Percentiles rank a stretch among this genome's conserved stretches.
phyloP scores from a whole-genome alignment of 2,888 invertebrate species.

The Dryadula phaetusa region DNA sequence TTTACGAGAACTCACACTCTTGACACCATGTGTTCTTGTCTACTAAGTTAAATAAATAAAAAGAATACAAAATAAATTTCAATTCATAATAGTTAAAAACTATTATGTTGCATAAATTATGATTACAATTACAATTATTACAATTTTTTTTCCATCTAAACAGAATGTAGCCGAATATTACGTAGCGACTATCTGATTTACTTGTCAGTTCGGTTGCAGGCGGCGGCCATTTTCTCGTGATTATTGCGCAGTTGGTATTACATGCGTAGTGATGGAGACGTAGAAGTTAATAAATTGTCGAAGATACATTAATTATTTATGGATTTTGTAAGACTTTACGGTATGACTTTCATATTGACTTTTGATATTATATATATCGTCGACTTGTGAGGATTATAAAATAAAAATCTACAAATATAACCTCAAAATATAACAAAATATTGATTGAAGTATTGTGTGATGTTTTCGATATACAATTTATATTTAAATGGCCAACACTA shows the following conservation, averaged over 20 bases:
- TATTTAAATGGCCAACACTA: not conserved
- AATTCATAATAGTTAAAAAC: not conserved
- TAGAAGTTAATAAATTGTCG: not conserved
- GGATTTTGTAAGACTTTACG: not conserved
- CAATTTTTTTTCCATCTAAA: not conserved
- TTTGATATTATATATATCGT: not conserved
- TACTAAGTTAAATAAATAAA: no score
- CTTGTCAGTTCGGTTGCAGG: not conserved
- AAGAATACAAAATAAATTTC: no score
- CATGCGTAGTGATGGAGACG: not conserved
- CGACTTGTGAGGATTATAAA: not conserved
- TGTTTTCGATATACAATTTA: not conserved
- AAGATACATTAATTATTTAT: not conserved
- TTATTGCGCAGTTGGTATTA: slow-evolving; percentile 33
- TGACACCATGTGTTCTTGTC: no score
- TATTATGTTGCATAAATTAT: not conserved
- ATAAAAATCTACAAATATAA: not conserved
- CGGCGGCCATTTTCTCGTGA: slow-evolving; percentile 43
- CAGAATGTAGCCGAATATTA: not conserved
- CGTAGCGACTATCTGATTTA: slow-evolving; percentile 36
- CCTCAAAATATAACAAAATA: slow-evolving; percentile 1
- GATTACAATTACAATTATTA: not conserved
- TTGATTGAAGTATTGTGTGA: not conserved
- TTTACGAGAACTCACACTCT: no score
- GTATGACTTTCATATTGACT: not conserved